Conservation (phyloP, 2,113 vertebrate genomes). For the Gambusia holbrooki region DNA sequence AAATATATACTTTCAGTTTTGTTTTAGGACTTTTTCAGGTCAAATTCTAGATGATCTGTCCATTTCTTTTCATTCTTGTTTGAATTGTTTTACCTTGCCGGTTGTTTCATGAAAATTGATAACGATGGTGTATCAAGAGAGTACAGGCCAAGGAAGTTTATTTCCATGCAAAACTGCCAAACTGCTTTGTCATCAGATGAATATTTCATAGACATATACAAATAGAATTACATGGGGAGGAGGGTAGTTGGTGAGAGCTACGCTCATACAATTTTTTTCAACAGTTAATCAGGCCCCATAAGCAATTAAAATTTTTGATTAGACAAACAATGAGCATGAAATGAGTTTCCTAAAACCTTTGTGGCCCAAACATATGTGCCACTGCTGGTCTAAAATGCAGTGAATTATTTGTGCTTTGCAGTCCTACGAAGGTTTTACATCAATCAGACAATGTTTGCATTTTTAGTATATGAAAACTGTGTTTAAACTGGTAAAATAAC, state of each 20-base stretch:
- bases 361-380: slow-evolving; percentile 41
- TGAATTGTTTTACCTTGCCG: slow-evolving; percentile 26
- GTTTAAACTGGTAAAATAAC: slow-evolving; percentile 13
- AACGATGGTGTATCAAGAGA: slow-evolving; percentile 44
- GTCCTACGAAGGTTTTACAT: slow-evolving; percentile 27
- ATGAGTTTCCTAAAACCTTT: slow-evolving; percentile 60
- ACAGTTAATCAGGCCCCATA: slow-evolving; percentile 50
- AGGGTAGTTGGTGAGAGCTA: slow-evolving; percentile 8
- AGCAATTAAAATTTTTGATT: slow-evolving; percentile 66
- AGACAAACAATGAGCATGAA: slow-evolving; percentile 68
- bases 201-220: slow-evolving; percentile 65
- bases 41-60: neutral
- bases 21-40: neutral
- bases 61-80: neutral
- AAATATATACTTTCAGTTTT: no score
- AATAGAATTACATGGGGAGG: slow-evolving; percentile 43
- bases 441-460: slow-evolving; percentile 12
- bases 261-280: slow-evolving; percentile 42
- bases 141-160: slow-evolving; percentile 49
- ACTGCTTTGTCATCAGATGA: slow-evolving; percentile 53
- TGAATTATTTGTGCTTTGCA: slow-evolving; percentile 39
- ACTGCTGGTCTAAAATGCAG: slow-evolving; percentile 28
- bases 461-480: slow-evolving; percentile 19
- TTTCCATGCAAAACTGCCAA: slow-evolving; percentile 44
- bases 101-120: slow-evolving; percentile 51